A percentile compares a stretch with the other conserved stretches of the same genome.
Evolutionary conservation across 2,113 vertebrate species (phyloP).

Genomic region (Orientallactaga bullata): DNA sequence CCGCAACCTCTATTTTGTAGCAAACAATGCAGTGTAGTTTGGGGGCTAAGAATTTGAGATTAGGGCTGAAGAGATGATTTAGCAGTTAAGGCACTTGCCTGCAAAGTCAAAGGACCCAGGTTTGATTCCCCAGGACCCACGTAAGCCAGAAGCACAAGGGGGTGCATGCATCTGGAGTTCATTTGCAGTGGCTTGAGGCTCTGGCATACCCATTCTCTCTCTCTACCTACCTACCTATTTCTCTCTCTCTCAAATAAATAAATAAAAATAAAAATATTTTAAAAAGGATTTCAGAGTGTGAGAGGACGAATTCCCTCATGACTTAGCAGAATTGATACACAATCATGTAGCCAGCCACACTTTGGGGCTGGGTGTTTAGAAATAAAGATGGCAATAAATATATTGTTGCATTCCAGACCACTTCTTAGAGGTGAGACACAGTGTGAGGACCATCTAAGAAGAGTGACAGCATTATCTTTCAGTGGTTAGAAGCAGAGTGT

Average conservation of each 20-base stretch:
- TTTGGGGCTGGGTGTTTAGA: background rate
- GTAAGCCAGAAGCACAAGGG: too few species aligned
- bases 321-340: constrained; percentile 30
- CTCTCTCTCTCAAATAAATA: too few species aligned
- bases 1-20: background rate
- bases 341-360: background rate
- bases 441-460: background rate
- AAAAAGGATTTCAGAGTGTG: background rate
- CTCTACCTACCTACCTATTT: too few species aligned
- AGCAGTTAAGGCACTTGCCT: too few species aligned
- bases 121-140: too few species aligned
- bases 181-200: too few species aligned
- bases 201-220: too few species aligned
- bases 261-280: too few species aligned
- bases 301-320: background rate
- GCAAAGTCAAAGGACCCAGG: too few species aligned
- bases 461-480: background rate
- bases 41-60: too few species aligned
- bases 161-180: too few species aligned
- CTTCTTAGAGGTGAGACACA: background rate
- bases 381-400: background rate
- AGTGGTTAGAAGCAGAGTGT: background rate
- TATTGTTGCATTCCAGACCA: background rate
- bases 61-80: too few species aligned
- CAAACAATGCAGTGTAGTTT: background rate